A percentile compares a stretch with the other conserved stretches of the same genome.
These are phyloP conservation scores for Cryptotis parvus DNA, from an alignment of 2,113 vertebrate species.

Conservation along the genomic window DNA sequence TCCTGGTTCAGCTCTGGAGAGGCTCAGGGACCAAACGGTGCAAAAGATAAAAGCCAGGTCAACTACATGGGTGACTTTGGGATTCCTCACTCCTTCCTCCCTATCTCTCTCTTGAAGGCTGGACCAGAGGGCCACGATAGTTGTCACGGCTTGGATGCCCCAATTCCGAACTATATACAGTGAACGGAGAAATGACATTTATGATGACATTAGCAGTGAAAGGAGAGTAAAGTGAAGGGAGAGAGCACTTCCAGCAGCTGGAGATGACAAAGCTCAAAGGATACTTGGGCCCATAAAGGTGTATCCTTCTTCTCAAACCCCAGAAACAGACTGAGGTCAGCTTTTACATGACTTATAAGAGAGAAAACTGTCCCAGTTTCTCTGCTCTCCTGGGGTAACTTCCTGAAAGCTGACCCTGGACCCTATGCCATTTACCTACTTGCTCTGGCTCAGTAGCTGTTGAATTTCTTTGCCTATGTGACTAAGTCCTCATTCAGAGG, in stretches of 20 bases:
- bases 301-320: conserved; percentile 78
- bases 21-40: too few relatives aligned
- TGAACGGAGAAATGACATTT: conserved; percentile 89
- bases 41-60: too few relatives aligned
- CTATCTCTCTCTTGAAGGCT: conserved; percentile 74
- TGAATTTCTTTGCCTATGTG: conserved; percentile 99
- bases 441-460: conserved; percentile 96
- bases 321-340: conserved; percentile 86
- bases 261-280: conserved; percentile 85
- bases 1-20: too few relatives aligned
- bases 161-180: conserved; percentile 87
- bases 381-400: conserved; percentile 84
- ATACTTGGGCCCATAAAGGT: conserved; percentile 85
- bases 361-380: conserved; percentile 88
- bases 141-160: conserved; percentile 83
- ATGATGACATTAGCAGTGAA: conserved; percentile 86
- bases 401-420: conserved; percentile 78
- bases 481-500: conserved; percentile 98
- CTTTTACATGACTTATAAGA: conserved; percentile 88
- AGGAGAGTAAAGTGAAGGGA: conserved; percentile 73
- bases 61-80: conserved; percentile 27
- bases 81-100: conserved; percentile 50
- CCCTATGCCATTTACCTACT: conserved; percentile 80
- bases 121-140: conserved; percentile 83
- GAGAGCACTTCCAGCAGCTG: conserved; percentile 87